phyloP scores from a whole-genome alignment of 2,113 vertebrate species.

The Corythoichthys haematopterus region DNA sequence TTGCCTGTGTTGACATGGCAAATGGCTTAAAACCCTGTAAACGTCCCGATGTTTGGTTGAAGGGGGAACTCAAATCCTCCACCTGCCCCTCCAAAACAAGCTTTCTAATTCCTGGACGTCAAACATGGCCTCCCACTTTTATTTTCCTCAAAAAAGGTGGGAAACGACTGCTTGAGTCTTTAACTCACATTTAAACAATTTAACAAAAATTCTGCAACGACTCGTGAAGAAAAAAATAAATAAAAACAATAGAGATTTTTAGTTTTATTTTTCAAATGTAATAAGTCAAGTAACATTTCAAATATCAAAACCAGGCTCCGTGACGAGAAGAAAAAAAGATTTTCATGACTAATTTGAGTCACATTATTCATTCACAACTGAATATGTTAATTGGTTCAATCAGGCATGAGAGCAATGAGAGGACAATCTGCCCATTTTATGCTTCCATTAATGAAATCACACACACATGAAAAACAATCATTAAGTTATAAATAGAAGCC shows the following conservation, averaged over 20 bases:
- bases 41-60: background rate
- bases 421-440: background rate
- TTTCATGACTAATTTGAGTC: conserved; percentile 4
- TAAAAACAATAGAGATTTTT: conserved; percentile 27
- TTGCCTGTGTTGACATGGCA: conserved; percentile 8
- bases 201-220: too few relatives aligned
- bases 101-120: background rate
- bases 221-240: too few relatives aligned
- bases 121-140: background rate
- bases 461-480: background rate
- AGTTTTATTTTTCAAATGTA: conserved; percentile 40
- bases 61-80: background rate
- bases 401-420: background rate
- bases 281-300: conserved; percentile 10
- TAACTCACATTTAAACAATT: conserved; percentile 7
- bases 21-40: conserved; percentile 7
- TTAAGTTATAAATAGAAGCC: background rate
- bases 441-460: background rate
- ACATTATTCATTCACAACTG: conserved; percentile 4
- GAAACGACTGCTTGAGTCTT: conserved; percentile 17
- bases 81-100: background rate
- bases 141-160: conserved; percentile 7
- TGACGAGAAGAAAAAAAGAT: background rate
- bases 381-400: background rate
- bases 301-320: background rate